phyloP scores from a whole-genome alignment of 2,113 vertebrate genomes.

The Opisthocomus hoazin region DNA sequence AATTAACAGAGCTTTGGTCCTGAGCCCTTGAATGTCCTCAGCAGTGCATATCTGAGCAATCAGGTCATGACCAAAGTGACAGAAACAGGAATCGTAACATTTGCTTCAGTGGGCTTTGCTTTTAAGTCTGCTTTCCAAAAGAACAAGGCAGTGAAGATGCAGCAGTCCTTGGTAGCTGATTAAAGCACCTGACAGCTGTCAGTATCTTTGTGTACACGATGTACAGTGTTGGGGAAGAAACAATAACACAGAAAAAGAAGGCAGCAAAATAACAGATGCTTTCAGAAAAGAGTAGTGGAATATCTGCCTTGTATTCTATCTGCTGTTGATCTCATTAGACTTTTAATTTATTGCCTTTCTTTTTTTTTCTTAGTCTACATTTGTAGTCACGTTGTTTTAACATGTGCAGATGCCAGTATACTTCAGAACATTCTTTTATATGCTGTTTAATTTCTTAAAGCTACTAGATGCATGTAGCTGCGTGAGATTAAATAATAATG shows the following conservation, averaged over 20 bases:
- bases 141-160: not conserved
- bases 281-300: not conserved
- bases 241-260: not conserved
- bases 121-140: not conserved
- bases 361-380: not conserved
- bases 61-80: not conserved
- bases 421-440: not conserved
- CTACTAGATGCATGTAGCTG: not conserved
- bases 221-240: not conserved
- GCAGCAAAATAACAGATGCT: not conserved
- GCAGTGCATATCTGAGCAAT: not conserved
- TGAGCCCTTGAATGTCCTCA: not conserved
- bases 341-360: not conserved
- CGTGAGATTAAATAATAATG: not conserved
- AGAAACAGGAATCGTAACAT: not conserved
- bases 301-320: not conserved
- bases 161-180: not conserved
- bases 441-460: not conserved
- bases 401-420: not conserved
- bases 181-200: not conserved
- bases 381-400: not conserved
- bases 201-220: not conserved
- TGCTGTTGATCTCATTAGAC: not conserved
- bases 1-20: not conserved
- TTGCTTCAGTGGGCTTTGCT: not conserved